These are phyloP conservation scores for Nannospalax galili DNA, from an alignment of 2,113 vertebrate genomes.

Conservation along the genomic window DNA sequence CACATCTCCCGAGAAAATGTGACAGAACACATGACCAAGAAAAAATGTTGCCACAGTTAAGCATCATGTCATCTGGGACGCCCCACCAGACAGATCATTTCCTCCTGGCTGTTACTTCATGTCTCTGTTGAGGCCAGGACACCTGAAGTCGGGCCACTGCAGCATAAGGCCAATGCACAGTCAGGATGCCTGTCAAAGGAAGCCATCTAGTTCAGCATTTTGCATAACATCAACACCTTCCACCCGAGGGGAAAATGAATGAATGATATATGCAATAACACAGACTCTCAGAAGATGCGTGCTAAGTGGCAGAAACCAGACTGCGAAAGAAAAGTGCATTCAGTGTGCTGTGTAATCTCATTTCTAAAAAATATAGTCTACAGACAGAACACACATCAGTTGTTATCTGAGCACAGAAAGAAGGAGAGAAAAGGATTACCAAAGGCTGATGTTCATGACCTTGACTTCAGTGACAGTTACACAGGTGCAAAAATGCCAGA, in stretches of 20 bases:
- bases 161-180: neutral
- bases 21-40: neutral
- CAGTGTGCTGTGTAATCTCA: neutral
- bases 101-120: neutral
- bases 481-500: neutral
- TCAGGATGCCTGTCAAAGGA: neutral
- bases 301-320: conserved; percentile 13
- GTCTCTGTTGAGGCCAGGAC: neutral
- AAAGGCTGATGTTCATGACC: neutral
- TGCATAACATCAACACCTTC: neutral
- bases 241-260: neutral
- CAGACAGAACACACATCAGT: neutral
- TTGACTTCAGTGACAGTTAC: neutral
- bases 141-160: neutral
- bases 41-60: neutral
- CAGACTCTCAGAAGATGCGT: neutral
- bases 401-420: neutral
- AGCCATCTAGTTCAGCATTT: neutral
- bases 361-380: conserved; percentile 1
- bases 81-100: neutral
- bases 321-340: neutral
- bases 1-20: neutral
- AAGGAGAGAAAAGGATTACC: neutral
- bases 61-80: neutral
- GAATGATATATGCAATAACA: neutral